A percentile compares a stretch with the other conserved stretches of the same genome.
Conservation (phyloP, 2,888 invertebrate genomes). For the Hemicrepidius hirtus region DNA sequence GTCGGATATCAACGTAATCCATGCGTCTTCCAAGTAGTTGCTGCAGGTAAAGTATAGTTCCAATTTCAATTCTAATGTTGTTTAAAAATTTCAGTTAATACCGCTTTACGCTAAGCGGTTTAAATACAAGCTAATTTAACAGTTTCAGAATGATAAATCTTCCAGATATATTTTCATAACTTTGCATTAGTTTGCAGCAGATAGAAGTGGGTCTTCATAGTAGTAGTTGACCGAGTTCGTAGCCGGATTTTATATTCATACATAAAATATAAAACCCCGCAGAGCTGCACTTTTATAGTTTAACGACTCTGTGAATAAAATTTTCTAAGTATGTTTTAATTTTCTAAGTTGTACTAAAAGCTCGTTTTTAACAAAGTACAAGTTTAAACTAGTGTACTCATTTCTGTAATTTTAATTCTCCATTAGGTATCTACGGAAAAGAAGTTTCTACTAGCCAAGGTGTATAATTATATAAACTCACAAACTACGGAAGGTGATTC, state of each 20-base stretch:
- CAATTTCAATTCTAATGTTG: not conserved
- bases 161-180: slow-evolving; percentile 19
- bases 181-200: slow-evolving; percentile 16
- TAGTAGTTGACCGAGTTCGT: slow-evolving; percentile 7
- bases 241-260: slow-evolving; percentile 31
- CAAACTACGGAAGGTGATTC: no score
- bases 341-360: no score
- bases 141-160: not conserved
- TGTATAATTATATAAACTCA: no score
- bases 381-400: no score
- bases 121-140: not conserved
- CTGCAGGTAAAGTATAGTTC: slow-evolving; percentile 81
- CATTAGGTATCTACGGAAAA: no score
- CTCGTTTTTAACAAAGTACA: no score
- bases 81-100: not conserved
- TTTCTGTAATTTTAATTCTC: no score
- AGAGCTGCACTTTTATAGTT: no score
- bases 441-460: no score
- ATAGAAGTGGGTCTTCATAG: slow-evolving; percentile 24
- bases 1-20: slow-evolving; percentile 90
- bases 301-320: no score
- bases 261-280: slow-evolving; percentile 31
- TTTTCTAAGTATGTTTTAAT: no score
- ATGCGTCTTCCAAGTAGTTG: slow-evolving; percentile 90
- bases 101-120: not conserved